Conservation (phyloP, 2,113 vertebrate genomes). For the Alouatta palliata region DNA sequence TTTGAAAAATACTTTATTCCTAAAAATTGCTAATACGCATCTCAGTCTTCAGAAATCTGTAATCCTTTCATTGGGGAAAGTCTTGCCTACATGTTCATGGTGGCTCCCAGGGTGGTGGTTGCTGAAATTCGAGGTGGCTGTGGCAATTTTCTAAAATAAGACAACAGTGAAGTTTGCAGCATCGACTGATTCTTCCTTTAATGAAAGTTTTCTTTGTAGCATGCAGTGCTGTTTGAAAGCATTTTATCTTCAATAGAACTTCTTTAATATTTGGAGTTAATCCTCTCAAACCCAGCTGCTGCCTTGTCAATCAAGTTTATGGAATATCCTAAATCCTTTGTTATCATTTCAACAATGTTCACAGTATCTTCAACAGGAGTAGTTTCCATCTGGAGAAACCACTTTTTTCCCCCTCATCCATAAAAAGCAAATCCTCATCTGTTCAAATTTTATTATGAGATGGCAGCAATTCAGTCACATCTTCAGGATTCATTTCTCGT, state of each 20-base stretch:
- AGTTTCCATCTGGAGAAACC: background rate
- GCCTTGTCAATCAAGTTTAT: background rate
- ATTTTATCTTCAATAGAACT: background rate
- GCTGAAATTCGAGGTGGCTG: background rate
- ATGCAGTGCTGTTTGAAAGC: background rate
- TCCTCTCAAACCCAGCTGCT: background rate
- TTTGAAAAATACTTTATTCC: background rate
- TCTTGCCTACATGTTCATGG: background rate
- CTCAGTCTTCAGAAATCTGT: background rate
- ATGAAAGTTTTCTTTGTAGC: background rate
- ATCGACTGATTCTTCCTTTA: background rate
- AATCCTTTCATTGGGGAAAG: background rate
- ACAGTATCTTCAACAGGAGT: background rate
- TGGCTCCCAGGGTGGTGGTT: background rate
- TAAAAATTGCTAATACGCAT: background rate
- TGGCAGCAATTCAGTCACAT: background rate
- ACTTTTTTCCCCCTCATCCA: background rate
- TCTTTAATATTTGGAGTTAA: background rate
- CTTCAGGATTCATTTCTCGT: background rate
- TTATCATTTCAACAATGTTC: background rate
- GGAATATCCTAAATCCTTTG: background rate
- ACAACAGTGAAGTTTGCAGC: background rate
- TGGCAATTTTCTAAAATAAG: background rate
- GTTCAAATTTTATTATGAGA: background rate
- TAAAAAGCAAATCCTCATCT: background rate